phyloP scores from a whole-genome alignment of 2,113 vertebrate genomes.

The Puma concolor region DNA sequence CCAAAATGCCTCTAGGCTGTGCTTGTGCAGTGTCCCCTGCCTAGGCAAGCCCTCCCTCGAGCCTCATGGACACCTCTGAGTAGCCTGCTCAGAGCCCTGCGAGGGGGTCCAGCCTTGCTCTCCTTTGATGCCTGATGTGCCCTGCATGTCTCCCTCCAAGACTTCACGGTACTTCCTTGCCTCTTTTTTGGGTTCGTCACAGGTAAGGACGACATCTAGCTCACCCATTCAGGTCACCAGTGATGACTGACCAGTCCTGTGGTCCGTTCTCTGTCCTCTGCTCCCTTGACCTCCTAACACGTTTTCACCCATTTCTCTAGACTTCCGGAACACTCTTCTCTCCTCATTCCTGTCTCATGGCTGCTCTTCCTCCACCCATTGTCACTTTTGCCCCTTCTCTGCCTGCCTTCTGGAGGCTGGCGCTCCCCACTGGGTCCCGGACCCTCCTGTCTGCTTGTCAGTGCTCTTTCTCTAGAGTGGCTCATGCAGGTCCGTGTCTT shows the following conservation, averaged over 20 bases:
- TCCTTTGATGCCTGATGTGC: not conserved
- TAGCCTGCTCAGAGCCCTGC: not conserved
- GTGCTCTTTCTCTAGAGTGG: not conserved
- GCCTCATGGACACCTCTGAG: not conserved
- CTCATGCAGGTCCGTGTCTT: not conserved
- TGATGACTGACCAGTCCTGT: not conserved
- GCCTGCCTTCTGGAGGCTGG: not conserved
- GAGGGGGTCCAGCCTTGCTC: not conserved
- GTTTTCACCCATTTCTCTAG: not conserved
- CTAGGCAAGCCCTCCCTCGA: fast-evolving
- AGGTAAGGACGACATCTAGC: not conserved
- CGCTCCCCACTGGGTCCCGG: not conserved
- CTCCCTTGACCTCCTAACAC: not conserved
- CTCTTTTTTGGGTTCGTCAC: not conserved
- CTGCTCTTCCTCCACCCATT: not conserved
- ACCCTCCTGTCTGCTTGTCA: not conserved
- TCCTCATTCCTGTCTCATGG: not conserved
- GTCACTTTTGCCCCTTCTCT: not conserved
- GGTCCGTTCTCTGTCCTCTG: not conserved
- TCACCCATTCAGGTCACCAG: not conserved
- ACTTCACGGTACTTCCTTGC: not conserved
- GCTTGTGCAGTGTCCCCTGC: not conserved
- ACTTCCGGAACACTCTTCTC: fast-evolving
- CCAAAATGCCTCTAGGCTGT: not conserved
- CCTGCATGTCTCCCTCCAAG: not conserved